Base-by-base conservation (phyloP, 2,797 vertebrate species). In the Trachops cirrhosus region DNA sequence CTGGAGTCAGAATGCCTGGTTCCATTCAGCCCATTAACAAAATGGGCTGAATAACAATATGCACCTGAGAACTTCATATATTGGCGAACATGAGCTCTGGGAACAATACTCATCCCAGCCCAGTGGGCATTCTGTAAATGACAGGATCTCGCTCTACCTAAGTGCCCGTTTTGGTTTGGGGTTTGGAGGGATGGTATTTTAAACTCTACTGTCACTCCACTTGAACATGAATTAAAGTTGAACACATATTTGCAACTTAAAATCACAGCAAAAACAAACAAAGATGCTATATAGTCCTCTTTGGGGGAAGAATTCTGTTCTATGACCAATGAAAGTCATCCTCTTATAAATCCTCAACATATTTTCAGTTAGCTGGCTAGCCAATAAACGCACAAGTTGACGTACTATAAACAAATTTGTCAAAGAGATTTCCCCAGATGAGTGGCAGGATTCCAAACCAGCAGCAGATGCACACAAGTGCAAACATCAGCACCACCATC, bases 351-450 rank as follows among this genome's bases (percentile, higher is more conserved):
- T 71, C 52, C 68, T 93, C 64, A 41, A 46, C 16, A 93, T 29
- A 70, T 82, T 97, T 97, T 95, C 84, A 67, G 21, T 48, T 94
- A 41, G 70, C 74, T 62, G 14, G 59, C 67, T 89, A 32, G 37
- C 75, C 59, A 37, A 86, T 48, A 86, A 82, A 75, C 34, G 93
- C 70, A 95, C 87, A 93, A 87, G 91, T 93, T 83, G 77, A 94
- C 71, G 89, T 92, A 86, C 29, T 24, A 59, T 41, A 73, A 86
- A 96, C 88, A 70, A 94, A 95, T 73, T 89, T 93, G 93, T 77
- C 89, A 89, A 3, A 57, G 86, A 95, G 85, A 96, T 97, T 95
- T 96, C 80, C 93, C 93, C 86, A 89, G 95, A 78, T 95, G 92
- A 88, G 64, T 70, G 50, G 96, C 94, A 71, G 93, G 74, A 70